Percentiles rank a stretch among this genome's conserved stretches.
phyloP scores from a whole-genome alignment of 2,888 invertebrate species.

The Anthoptus insignis region DNA sequence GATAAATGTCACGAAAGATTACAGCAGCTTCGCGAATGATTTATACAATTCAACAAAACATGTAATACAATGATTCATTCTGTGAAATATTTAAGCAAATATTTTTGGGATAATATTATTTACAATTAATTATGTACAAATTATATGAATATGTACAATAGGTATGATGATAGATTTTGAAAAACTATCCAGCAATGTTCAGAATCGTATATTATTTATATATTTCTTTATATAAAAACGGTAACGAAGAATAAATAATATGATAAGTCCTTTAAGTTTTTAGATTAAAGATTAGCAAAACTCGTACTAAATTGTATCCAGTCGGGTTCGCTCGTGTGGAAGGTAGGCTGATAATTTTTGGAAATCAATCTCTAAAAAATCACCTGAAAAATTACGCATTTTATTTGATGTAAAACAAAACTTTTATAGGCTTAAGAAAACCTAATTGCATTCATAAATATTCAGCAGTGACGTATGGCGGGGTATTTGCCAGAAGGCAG shows the following conservation, averaged over 20 bases:
- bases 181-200: no score
- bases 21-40: constrained; percentile 63
- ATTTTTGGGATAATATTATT: not conserved
- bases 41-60: constrained; percentile 65
- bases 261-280: no score
- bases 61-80: constrained; percentile 13
- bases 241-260: no score
- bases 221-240: no score
- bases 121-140: not conserved
- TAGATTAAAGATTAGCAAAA: no score
- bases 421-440: not conserved
- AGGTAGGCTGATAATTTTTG: no score
- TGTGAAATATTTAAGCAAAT: constrained; percentile 11
- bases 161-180: no score
- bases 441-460: constrained; percentile 22
- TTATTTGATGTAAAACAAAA: constrained; percentile 7
- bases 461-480: not conserved
- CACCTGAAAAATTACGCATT: not conserved
- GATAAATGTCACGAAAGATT: constrained; percentile 73
- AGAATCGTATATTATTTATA: no score
- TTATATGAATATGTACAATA: no score
- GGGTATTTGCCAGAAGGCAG: constrained; percentile 21
- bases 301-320: no score
- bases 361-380: no score
- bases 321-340: no score